Conservation (phyloP, 2,888 invertebrate species). For the Dryomyza anilis region DNA sequence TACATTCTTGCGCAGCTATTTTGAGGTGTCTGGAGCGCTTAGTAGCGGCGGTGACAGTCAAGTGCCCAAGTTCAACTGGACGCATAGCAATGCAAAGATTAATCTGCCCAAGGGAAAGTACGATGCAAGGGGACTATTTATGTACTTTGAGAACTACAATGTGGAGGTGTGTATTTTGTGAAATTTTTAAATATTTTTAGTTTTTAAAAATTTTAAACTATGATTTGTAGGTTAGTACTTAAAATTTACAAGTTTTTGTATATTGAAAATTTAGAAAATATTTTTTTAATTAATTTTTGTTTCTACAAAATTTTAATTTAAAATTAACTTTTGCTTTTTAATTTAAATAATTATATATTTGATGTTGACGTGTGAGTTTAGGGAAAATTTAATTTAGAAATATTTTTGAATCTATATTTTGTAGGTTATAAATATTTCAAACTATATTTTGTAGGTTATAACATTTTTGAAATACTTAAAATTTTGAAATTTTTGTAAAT, state of each 20-base stretch:
- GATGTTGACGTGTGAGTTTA: no score
- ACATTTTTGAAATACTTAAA: no score
- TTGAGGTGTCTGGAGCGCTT: conserved; percentile 91
- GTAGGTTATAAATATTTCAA: no score
- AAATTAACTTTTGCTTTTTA: no score
- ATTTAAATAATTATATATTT: no score
- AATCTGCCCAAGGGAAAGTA: conserved; percentile 89
- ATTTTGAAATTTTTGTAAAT: no score
- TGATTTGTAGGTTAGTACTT: no score
- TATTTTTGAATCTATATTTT: no score
- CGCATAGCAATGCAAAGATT: conserved; percentile 90
- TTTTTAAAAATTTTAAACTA: neutral
- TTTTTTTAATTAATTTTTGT: no score
- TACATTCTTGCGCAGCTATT: conserved; percentile 90
- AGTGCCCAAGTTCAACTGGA: conserved; percentile 89
- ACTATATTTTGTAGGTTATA: no score
- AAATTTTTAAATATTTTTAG: neutral
- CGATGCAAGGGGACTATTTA: conserved; percentile 87
- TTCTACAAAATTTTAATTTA: no score
- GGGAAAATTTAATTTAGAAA: no score
- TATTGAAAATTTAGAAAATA: neutral
- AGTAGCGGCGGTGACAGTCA: conserved; percentile 35
- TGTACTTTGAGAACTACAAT: conserved; percentile 97
- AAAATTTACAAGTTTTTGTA: neutral
- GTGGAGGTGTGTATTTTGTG: conserved; percentile 71